These are phyloP conservation scores for Myotis planiceps DNA, from an alignment of 2,797 vertebrate genomes.

Conservation along the genomic window DNA sequence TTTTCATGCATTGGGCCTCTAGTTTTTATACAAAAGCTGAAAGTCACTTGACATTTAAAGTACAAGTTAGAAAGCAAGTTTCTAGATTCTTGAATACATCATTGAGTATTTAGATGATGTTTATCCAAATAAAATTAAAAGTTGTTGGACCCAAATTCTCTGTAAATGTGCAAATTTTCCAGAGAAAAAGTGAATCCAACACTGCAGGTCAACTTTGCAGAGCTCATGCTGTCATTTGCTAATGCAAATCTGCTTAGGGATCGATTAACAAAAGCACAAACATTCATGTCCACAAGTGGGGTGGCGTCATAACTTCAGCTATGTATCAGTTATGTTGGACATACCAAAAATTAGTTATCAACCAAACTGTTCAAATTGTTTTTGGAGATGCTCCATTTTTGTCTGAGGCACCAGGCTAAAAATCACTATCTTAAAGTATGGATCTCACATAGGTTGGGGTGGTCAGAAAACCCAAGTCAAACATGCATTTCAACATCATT, in stretches of 20 bases:
- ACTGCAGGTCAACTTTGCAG: background rate
- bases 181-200: background rate
- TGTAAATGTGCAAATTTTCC: background rate
- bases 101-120: slow-evolving; percentile 6
- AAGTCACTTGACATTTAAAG: background rate
- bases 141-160: background rate
- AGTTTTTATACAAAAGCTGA: background rate
- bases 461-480: background rate
- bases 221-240: background rate
- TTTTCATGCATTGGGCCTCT: no score
- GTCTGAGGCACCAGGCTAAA: background rate
- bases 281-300: background rate
- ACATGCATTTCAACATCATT: background rate
- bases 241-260: background rate
- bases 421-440: background rate
- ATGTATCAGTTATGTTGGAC: background rate
- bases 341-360: background rate
- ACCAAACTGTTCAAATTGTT: background rate
- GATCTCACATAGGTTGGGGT: background rate
- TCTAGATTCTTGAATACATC: background rate
- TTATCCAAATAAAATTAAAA: background rate
- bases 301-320: background rate
- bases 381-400: background rate
- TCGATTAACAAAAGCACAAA: background rate
- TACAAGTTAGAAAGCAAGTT: slow-evolving; percentile 20